Evolutionary conservation across 1,140 invertebrate species (phyloP), one percentile per base, ranked within the genome.

Genomic region (Laupala kohalensis): DNA sequence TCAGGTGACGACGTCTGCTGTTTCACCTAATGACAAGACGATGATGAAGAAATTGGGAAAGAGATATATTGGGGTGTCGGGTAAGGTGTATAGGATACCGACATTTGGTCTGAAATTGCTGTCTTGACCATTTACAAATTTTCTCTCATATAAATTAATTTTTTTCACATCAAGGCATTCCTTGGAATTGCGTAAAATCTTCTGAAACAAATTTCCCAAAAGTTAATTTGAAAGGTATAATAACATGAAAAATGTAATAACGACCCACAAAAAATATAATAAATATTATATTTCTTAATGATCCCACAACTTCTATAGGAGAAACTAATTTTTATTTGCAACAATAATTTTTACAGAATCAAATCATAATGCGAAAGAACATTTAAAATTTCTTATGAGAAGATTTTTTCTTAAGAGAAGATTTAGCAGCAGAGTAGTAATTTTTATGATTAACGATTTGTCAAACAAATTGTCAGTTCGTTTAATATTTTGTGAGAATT

Each of bases 371-470:
- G 9, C 6, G 64, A 70, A 28, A 72, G 27, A 15, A 73, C 37
- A 19, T 13, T 13, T 19, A 53, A n/a, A n/a, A n/a, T n/a, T n/a
- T n/a, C n/a, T n/a, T 53, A 1, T 0, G 19, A 53, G 0, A 53
- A 2, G 15, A n/a, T 28, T 37, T 25, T 64, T 64, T 73, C 64
- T 26, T 3, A 37, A 65, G 25, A 26, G 62, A 64, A 6, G 69
- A 13, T 71, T 66, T 68, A 71, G 19, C 15, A 37, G 30, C 30
- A 37, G 30, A 6, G 9, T 9, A 53, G 4, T 53, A 53, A 13
- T 53, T 53, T 53, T 53, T 53, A 53, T 4, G 37, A 53, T 53
- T 19, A 53, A 80, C 71, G 74, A 78, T 63, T 64, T 79, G 64
- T 64, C 74, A n/a, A 73, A 74, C 27, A 72, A 75, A 73, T 75